These are phyloP conservation scores for Leucophenga montana DNA, from an alignment of 2,888 invertebrate species.

Conservation along the genomic window DNA sequence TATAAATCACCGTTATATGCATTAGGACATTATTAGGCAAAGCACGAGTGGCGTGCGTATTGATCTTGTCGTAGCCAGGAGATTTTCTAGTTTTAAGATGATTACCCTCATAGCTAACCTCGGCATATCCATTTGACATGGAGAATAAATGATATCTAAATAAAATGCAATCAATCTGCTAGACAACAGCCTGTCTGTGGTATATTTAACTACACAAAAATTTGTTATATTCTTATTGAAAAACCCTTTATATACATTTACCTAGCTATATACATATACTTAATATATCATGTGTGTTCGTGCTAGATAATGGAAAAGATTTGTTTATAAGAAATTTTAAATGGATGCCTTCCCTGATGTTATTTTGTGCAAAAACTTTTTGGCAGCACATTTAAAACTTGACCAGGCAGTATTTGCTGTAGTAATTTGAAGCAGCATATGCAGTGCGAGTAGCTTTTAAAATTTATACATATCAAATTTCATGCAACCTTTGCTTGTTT, in stretches of 20 bases:
- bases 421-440: background rate
- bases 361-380: constrained; percentile 4
- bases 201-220: too few relatives aligned
- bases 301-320: constrained; percentile 47
- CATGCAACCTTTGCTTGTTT: background rate
- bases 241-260: background rate
- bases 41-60: too few relatives aligned
- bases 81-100: too few relatives aligned
- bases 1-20: too few relatives aligned
- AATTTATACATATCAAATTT: background rate
- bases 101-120: too few relatives aligned
- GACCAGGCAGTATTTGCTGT: constrained; percentile 3
- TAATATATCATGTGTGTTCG: constrained; percentile 18
- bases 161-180: too few relatives aligned
- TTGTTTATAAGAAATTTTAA: constrained; percentile 53
- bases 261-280: background rate
- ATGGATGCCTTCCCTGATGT: constrained; percentile 31
- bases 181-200: too few relatives aligned
- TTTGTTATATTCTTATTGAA: too few relatives aligned
- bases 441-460: background rate
- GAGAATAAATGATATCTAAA: too few relatives aligned
- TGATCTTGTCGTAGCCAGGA: too few relatives aligned
- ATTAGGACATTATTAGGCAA: too few relatives aligned
- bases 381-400: constrained; percentile 24
- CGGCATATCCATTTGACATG: too few relatives aligned